Conservation (phyloP, 2,113 vertebrate species). For the Anthoscopus minutus region DNA sequence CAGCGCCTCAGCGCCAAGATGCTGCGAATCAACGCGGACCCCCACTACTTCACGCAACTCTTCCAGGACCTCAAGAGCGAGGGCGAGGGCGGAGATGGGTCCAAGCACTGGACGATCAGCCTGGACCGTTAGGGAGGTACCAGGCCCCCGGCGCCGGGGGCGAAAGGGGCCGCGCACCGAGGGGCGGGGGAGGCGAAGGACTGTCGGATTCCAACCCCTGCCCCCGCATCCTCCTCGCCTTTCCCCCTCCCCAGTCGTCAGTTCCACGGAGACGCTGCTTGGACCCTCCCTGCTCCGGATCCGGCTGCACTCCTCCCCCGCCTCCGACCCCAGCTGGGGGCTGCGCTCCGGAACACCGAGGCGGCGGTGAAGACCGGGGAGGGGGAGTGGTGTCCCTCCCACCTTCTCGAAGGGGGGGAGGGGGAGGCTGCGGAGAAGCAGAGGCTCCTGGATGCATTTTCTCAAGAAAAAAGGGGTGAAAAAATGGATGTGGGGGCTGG, state of each 20-base stretch:
- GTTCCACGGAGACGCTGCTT: background rate
- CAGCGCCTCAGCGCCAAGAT: conserved; percentile 91
- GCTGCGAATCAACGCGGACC: conserved; percentile 93
- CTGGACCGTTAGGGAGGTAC: conserved; percentile 83
- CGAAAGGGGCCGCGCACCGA: conserved; percentile 16
- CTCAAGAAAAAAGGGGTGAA: background rate
- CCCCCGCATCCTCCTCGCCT: background rate
- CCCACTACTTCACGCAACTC: conserved; percentile 95
- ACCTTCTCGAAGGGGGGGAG: background rate
- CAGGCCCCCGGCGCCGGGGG: background rate
- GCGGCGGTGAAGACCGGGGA: background rate
- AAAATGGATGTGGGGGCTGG: background rate
- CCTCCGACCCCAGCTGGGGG: background rate
- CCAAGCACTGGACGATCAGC: conserved; percentile 81
- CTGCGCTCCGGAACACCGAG: background rate
- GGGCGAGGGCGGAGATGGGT: conserved; percentile 70
- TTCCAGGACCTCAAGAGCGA: conserved; percentile 97
- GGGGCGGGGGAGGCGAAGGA: background rate
- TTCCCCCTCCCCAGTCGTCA: background rate
- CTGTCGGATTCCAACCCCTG: background rate
- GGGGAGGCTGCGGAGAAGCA: background rate
- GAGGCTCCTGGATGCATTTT: background rate
- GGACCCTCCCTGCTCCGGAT: conserved; percentile 11
- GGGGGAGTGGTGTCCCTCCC: background rate
- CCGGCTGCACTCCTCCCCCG: background rate